These are phyloP conservation scores for Sylvia atricapilla DNA, from an alignment of 2,113 vertebrate genomes.

Conservation along the genomic window DNA sequence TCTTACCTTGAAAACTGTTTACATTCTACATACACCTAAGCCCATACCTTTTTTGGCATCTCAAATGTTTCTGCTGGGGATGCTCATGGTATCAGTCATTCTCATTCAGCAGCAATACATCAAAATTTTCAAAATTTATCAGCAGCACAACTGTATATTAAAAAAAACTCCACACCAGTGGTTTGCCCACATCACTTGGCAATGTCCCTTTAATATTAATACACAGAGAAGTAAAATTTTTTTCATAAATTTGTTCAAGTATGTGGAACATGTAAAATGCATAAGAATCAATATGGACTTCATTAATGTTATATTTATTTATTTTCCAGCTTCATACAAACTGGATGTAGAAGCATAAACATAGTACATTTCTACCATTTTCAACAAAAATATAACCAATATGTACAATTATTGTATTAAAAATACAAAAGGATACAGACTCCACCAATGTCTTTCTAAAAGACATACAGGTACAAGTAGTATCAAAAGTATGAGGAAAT, in stretches of 20 bases:
- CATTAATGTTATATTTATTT: conserved; percentile 92
- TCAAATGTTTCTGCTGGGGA: neutral
- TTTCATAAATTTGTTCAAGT: conserved; percentile 64
- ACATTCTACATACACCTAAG: neutral
- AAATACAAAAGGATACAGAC: conserved; percentile 99
- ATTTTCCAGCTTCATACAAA: conserved; percentile 98
- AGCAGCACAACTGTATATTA: neutral
- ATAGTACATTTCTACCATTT: conserved; percentile 99
- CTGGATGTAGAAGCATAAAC: conserved; percentile 99
- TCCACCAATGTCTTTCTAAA: conserved; percentile 99
- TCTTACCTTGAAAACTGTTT: neutral
- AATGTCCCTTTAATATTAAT: conserved; percentile 63
- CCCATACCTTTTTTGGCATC: neutral
- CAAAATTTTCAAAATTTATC: neutral
- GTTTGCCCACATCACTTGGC: conserved; percentile 50
- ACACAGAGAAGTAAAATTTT: conserved; percentile 50
- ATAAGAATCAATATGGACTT: conserved; percentile 64
- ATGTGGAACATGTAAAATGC: conserved; percentile 59
- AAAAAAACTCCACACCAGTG: conserved; percentile 53
- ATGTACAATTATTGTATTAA: conserved; percentile 99
- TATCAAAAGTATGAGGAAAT: conserved; percentile 96
- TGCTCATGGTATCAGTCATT: neutral
- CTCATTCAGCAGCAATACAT: neutral
- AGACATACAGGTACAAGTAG: conserved; percentile 99
- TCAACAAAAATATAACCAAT: conserved; percentile 99